Evolutionary conservation across 2,888 invertebrate genomes (phyloP), one percentile per base, ranked within the genome.

Genomic region (Callyntrura sp.): DNA sequence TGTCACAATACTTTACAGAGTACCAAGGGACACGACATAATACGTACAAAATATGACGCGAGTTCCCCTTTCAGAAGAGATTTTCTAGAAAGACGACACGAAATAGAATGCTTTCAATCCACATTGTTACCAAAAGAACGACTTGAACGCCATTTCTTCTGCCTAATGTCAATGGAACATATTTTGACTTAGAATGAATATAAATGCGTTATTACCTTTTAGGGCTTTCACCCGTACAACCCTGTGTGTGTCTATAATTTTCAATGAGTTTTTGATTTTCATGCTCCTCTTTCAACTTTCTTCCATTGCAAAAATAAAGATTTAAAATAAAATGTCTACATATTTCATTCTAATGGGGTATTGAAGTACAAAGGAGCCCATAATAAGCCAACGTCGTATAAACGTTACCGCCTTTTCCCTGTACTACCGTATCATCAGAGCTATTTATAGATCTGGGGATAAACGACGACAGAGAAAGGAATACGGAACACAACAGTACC

Each of bases 141-240:
- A 23, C 48, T 6, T 35, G 35, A 73, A 70, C 35, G 17, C 45
- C 45, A 11, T 70, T 43, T 11, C 35, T 35, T 35, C 35, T 35
- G 35, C 35, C 3, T 2, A 73, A 43, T n/a, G 43, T 70, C 48
- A 48, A 73, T 45, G 11, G 17, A 43, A 65, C 0, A 35, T 35
- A 28, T 65, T 70, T 73, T 48, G 73, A 73, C 23, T 73, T 73
- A 45, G 48, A 73, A 73, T 73, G 73, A 73, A 73, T 73, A 73
- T 73, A 45, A 73, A 48, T 48, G 45, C 20, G 17, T n/a, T 65
- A 28, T 65, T 23, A 14, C 60, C 11, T 23, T 62, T 23, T 9
- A 20, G 23, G 23, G 60, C 9, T 35, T 35, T 35, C 6, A 35
- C 6, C 35, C 35, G 2, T 35, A 35, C 35, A 35, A 35, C 3